Evolutionary conservation across 2,797 vertebrate species (phyloP), one percentile per base, ranked within the genome.

Genomic region (Neosalanx taihuensis): DNA sequence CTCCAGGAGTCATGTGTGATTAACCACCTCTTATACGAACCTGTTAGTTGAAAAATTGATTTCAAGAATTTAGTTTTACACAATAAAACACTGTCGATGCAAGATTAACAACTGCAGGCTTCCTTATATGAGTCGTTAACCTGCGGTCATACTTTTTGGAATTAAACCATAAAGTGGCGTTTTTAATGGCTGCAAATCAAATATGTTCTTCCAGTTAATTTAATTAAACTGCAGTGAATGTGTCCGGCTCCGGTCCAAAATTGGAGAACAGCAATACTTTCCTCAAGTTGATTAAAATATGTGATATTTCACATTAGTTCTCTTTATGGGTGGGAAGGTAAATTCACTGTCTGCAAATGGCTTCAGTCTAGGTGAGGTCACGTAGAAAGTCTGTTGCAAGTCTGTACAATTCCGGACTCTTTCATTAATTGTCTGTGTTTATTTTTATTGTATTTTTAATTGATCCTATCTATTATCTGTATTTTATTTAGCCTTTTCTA

Each of bases 251-350:
- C 30, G 74, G 67, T 92, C 92, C 91, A 92, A 90, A 90, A 84
- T 90, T 91, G 89, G 76, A 90, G 84, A 73, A 83, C 78, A 85
- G 86, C 85, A 84, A 89, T 90, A 89, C 85, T 85, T 85, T 88
- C 78, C 65, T 80, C 86, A 89, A 92, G 91, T 91, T 93, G 90
- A 94, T 93, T 92, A 91, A 93, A 93, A 92, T 93, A 91, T 91
- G 88, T 81, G 86, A 89, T 92, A 92, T 91, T 92, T 93, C 86
- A 88, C 90, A 93, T 93, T 91, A 93, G 91, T 92, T 93, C 88
- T 84, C 89, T 92, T 92, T 92, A 92, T 93, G 89, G 87, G 69
- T 81, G 79, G 85, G 87, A 88, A 87, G 88, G 88, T 91, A 88
- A 92, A n/a, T 90, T 92, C 81, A 89, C 87, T 90, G 87, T 90